Conservation (phyloP, 35 echinoderm and acorn worm genomes). For the Ophiothrix spiculata region DNA sequence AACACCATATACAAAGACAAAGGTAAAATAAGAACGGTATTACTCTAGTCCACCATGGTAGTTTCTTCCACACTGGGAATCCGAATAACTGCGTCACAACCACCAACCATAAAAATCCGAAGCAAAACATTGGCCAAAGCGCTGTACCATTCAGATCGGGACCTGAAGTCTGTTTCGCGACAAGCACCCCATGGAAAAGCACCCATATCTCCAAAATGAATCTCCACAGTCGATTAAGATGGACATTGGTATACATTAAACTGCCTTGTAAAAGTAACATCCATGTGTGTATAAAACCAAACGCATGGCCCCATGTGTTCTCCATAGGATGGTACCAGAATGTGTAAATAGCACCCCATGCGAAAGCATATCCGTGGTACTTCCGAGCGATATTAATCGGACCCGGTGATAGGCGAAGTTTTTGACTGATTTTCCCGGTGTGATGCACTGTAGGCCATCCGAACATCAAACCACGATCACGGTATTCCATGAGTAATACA, state of each 20-base stretch:
- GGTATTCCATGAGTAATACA: conserved; percentile 72
- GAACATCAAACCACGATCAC: conserved; percentile 76
- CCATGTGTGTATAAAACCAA: conserved; percentile 77
- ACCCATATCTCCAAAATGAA: conserved; percentile 69
- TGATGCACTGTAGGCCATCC: conserved; percentile 68
- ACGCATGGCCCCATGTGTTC: conserved; percentile 73
- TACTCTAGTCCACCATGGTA: conserved; percentile 39
- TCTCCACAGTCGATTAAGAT: conserved; percentile 85
- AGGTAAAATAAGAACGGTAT: conserved; percentile 54
- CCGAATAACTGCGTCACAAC: conserved; percentile 72
- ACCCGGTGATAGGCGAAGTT: conserved; percentile 45
- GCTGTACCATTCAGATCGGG: conserved; percentile 41
- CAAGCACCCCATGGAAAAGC: conserved; percentile 61
- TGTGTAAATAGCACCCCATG: conserved; percentile 84
- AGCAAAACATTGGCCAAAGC: conserved; percentile 82
- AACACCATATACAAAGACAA: conserved; percentile 17
- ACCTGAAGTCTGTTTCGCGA: conserved; percentile 72
- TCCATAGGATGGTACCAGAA: conserved; percentile 98
- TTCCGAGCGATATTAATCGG: conserved; percentile 61
- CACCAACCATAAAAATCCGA: conserved; percentile 80
- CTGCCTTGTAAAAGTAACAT: conserved; percentile 86
- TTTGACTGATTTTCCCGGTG: conserved; percentile 48
- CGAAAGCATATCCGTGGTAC: conserved; percentile 87
- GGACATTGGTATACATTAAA: conserved; percentile 79
- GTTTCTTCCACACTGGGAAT: conserved; percentile 72